phyloP scores from a whole-genome alignment of 2,888 invertebrate species.

The Dichetophora obliterata region DNA sequence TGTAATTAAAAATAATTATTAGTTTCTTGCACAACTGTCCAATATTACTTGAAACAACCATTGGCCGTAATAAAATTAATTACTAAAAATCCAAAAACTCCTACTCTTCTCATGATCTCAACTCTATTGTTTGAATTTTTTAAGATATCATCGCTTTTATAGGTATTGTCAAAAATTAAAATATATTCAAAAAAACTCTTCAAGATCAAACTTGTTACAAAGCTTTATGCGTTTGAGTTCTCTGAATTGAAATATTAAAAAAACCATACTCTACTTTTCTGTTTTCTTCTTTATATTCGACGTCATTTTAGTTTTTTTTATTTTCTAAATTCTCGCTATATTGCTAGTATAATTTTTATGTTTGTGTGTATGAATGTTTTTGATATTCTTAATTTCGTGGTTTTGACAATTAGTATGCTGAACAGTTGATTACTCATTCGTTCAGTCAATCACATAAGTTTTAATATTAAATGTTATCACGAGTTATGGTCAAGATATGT shows the following conservation, averaged over 20 bases:
- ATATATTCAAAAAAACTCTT: not conserved
- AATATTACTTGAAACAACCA: conserved; percentile 42
- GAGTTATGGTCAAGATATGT: too few species aligned
- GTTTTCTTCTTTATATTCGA: too few species aligned
- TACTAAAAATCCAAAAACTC: conserved; percentile 45
- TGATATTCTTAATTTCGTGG: too few species aligned
- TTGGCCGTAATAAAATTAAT: conserved; percentile 36
- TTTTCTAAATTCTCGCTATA: too few species aligned
- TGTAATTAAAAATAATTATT: conserved; percentile 10
- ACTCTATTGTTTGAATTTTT: conserved; percentile 40
- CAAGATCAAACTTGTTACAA: too few species aligned
- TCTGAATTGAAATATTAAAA: too few species aligned
- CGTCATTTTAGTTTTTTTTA: too few species aligned
- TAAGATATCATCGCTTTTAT: conserved; percentile 44
- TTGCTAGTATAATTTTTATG: too few species aligned
- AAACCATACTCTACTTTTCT: too few species aligned
- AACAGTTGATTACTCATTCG: conserved; percentile 5
- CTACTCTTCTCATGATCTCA: conserved; percentile 45
- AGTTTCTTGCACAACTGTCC: not conserved
- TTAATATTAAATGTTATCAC: too few species aligned
- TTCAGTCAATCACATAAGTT: not conserved
- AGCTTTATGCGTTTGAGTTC: too few species aligned
- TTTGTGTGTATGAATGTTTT: too few species aligned
- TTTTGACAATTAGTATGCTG: not conserved
- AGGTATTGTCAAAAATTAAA: conserved; percentile 31